Evolutionary conservation across 1,140 invertebrate species (phyloP).

Genomic region (Ganaspis sp.): DNA sequence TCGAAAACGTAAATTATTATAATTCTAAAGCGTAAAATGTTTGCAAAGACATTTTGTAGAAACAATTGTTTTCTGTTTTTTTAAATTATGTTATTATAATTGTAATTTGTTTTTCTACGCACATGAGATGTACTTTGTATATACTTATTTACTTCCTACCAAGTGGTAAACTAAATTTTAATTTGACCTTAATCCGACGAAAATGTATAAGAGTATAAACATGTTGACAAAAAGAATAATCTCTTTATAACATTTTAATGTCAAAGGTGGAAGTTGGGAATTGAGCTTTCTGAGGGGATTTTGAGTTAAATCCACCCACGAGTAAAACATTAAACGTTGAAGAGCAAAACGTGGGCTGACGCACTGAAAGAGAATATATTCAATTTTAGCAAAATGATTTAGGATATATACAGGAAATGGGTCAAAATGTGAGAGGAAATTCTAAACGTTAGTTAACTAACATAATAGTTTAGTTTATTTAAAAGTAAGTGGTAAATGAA

Average conservation of each 20-base stretch:
- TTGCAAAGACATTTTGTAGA: too few species aligned
- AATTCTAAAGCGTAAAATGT: too few species aligned
- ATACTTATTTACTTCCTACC: neutral
- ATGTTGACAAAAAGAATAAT: conserved; percentile 5
- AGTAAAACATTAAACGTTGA: neutral
- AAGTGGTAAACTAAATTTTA: neutral
- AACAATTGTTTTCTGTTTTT: too few species aligned
- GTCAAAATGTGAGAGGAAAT: too few species aligned
- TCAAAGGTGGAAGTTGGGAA: conserved; percentile 16
- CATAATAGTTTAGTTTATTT: too few species aligned
- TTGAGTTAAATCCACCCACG: conserved; percentile 2
- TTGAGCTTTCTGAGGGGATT: conserved; percentile 5
- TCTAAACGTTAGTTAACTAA: too few species aligned
- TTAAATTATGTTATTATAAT: too few species aligned
- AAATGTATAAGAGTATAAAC: conserved; percentile 2
- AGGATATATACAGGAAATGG: too few species aligned
- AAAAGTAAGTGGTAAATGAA: too few species aligned
- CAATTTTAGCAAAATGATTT: too few species aligned
- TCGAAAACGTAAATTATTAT: too few species aligned
- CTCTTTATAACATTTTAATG: conserved; percentile 9
- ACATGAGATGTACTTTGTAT: neutral
- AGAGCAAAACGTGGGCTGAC: neutral
- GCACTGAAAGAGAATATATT: neutral
- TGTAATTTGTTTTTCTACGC: too few species aligned
- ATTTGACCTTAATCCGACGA: neutral